phyloP scores from a whole-genome alignment of 2,113 vertebrate genomes.

The Fulica atra region DNA sequence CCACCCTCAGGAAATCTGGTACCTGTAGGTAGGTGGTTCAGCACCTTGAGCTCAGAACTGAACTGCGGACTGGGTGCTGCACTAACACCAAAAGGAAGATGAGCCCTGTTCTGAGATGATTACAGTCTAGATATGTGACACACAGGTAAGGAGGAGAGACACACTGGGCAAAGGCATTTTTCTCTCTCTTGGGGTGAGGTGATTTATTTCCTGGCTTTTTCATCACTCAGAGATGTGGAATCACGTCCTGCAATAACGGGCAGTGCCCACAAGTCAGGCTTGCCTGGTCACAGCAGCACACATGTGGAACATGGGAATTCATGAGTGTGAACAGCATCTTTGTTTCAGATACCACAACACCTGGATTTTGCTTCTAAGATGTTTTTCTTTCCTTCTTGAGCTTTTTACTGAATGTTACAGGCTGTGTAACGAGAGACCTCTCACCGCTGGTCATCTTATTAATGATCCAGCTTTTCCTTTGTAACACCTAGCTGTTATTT shows the following conservation, averaged over 20 bases:
- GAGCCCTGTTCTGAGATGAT: rapidly evolving
- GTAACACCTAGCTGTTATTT: neutral
- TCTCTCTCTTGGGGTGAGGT: rapidly evolving
- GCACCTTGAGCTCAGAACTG: neutral
- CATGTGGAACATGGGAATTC: neutral
- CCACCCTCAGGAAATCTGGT: neutral
- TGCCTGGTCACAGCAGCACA: rapidly evolving
- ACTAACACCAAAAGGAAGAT: neutral
- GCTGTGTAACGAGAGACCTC: neutral
- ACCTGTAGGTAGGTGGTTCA: rapidly evolving
- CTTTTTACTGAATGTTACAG: neutral
- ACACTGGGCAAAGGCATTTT: neutral
- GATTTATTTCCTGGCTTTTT: neutral
- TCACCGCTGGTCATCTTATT: neutral
- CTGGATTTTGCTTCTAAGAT: neutral
- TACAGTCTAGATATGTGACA: rapidly evolving
- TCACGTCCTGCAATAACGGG: rapidly evolving
- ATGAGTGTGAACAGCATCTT: neutral
- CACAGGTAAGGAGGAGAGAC: neutral
- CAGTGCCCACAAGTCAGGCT: neutral
- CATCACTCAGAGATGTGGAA: neutral
- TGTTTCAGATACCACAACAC: neutral
- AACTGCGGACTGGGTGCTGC: neutral
- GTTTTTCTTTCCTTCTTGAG: neutral
- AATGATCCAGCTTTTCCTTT: neutral